Conservation (phyloP, 2,113 vertebrate genomes). For the Pholis gunnellus region DNA sequence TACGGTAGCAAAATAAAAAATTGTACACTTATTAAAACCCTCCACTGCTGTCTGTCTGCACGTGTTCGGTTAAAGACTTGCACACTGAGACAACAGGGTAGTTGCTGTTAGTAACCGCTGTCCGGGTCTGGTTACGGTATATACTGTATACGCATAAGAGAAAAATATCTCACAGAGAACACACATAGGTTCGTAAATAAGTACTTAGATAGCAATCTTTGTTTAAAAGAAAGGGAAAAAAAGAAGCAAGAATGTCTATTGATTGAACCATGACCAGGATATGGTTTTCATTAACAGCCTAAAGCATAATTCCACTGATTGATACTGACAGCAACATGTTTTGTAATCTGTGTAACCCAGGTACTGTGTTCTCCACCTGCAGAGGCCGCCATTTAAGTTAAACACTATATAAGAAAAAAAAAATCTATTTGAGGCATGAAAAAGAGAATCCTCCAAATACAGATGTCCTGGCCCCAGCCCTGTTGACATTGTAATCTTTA, state of each 20-base stretch:
- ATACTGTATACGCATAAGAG: constrained; percentile 55
- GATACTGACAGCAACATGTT: neutral
- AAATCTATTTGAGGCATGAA: neutral
- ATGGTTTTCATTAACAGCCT: neutral
- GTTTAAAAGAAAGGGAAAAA: neutral
- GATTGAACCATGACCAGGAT: neutral
- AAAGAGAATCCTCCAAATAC: constrained; percentile 1
- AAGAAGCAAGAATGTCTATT: constrained; percentile 13
- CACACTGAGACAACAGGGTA: constrained; percentile 39
- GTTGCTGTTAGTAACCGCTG: constrained; percentile 49
- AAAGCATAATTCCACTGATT: neutral
- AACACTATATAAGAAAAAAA: neutral
- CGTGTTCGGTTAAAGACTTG: constrained; percentile 47
- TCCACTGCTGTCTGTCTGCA: constrained; percentile 47
- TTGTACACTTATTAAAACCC: constrained; percentile 42
- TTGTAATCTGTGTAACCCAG: neutral
- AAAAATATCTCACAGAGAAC: constrained; percentile 38
- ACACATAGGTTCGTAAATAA: constrained; percentile 55
- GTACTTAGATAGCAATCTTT: constrained; percentile 37
- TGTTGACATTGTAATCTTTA: constrained; percentile 4
- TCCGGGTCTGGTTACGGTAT: constrained; percentile 51
- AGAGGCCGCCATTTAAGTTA: no score
- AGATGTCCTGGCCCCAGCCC: neutral
- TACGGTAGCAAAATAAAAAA: constrained; percentile 41
- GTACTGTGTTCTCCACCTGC: neutral